Base-by-base conservation (phyloP, 1,140 invertebrate genomes). In the Antheraea pernyi region DNA sequence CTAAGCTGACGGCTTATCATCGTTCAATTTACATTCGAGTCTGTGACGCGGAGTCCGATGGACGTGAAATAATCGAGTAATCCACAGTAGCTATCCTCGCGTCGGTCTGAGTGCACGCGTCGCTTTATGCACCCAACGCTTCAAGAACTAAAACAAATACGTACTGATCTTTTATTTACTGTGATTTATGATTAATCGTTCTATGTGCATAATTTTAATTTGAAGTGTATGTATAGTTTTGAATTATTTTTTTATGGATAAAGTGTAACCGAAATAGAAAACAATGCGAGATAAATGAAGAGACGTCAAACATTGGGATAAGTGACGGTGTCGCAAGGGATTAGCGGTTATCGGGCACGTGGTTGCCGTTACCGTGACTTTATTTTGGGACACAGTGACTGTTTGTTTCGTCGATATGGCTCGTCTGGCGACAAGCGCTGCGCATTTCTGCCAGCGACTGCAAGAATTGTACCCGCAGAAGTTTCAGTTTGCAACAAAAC, bases 401-500 rank as follows among this genome's bases (percentile, higher is more conserved):
- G 68, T 66, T 68, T 53, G 63, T 63, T 39, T 42, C n/a, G 63
- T 68, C 62, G n/a, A 68, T 59, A 90, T 90, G 88, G 86, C 88
- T 19, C 77, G 85, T 6, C 39, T 90, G 61, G 84, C 88, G 9
- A 86, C 80, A 8, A 84, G 81, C 30, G 88, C 88, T 0, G 88
- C 83, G 7, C 88, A 90, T 36, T 76, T 90, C 19, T 88, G 84
- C 67, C 88, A 88, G 72, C 74, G 86, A n/a, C 76, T 90, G 19
- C 86, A 88, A 73, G 86, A 90, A 70, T 46, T 90, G 71, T 88
- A 90, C 69, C 86, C 88, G 18, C 86, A 86, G 59, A 88, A 88
- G 61, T 75, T 90, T 19, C 76, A 79, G 65, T 71, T 88, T 60
- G 70, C 78, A 2, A 78, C 76, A 11, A 88, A 87, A 74, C 85